phyloP scores from a whole-genome alignment of 2,888 invertebrate species.

The Dinocampus coccinellae region DNA sequence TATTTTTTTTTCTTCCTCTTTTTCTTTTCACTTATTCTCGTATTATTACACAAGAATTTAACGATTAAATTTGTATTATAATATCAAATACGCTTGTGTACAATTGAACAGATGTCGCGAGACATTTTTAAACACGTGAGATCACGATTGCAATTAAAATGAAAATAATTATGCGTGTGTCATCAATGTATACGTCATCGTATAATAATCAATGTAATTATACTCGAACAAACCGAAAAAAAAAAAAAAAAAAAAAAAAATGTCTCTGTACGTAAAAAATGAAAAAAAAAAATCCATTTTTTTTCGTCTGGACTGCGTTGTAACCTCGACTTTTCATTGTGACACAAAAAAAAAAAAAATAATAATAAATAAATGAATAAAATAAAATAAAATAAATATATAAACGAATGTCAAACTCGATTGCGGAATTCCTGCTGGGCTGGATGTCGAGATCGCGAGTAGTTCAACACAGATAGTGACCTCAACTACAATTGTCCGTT shows the following conservation, averaged over 20 bases:
- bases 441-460: constrained; percentile 33
- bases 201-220: too few relatives aligned
- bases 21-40: not conserved
- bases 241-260: too few relatives aligned
- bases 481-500: constrained; percentile 28
- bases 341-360: too few relatives aligned
- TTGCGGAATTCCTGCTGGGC: constrained; percentile 34
- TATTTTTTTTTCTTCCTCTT: not conserved
- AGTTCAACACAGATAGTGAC: constrained; percentile 30
- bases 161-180: too few relatives aligned
- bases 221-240: too few relatives aligned
- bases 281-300: constrained; percentile 1
- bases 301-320: constrained; percentile 13
- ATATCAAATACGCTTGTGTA: not conserved
- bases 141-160: not conserved
- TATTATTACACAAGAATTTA: not conserved
- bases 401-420: constrained; percentile 27
- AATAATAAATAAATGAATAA: too few relatives aligned
- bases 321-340: constrained; percentile 33
- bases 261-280: not conserved
- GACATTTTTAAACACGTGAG: constrained; percentile 23
- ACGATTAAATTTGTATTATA: not conserved
- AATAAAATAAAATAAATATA: too few relatives aligned
- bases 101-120: constrained; percentile 24
- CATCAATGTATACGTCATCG: too few relatives aligned